Evolutionary conservation across 2,888 invertebrate genomes (phyloP).

Genomic region (Pseudococcus longispinus): DNA sequence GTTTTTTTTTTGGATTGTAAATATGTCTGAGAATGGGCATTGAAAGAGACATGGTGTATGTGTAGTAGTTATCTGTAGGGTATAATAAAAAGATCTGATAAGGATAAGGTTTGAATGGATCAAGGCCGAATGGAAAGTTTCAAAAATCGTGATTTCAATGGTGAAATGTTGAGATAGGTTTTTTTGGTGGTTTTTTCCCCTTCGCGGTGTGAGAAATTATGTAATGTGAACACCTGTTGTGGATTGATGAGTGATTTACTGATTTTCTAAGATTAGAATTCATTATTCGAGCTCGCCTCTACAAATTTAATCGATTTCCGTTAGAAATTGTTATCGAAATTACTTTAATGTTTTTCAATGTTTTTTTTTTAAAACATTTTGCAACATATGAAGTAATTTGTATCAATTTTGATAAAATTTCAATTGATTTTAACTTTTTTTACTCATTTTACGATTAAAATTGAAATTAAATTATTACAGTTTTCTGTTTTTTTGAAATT

Average conservation of each 20-base stretch:
- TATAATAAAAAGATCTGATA: background rate
- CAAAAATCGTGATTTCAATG: background rate
- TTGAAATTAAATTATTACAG: too few relatives aligned
- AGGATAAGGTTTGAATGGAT: background rate
- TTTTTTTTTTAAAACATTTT: too few relatives aligned
- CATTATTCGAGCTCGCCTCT: too few relatives aligned
- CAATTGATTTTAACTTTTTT: too few relatives aligned
- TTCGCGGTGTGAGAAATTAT: background rate
- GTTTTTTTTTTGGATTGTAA: background rate
- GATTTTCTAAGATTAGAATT: too few relatives aligned
- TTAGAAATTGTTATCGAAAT: too few relatives aligned
- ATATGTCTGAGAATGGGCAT: background rate
- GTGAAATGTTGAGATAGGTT: background rate
- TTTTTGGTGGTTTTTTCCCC: background rate
- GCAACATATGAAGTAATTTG: background rate
- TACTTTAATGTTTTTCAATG: too few relatives aligned
- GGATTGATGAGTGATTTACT: background rate
- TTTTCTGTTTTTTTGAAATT: too few relatives aligned
- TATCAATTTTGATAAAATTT: too few relatives aligned
- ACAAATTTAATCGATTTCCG: background rate
- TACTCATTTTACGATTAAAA: too few relatives aligned
- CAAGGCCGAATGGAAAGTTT: background rate
- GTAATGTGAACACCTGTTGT: background rate
- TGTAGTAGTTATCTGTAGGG: background rate
- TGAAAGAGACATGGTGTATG: background rate